Evolutionary conservation across 2,888 invertebrate genomes (phyloP).

Genomic region (Shargacucullia verbasci): DNA sequence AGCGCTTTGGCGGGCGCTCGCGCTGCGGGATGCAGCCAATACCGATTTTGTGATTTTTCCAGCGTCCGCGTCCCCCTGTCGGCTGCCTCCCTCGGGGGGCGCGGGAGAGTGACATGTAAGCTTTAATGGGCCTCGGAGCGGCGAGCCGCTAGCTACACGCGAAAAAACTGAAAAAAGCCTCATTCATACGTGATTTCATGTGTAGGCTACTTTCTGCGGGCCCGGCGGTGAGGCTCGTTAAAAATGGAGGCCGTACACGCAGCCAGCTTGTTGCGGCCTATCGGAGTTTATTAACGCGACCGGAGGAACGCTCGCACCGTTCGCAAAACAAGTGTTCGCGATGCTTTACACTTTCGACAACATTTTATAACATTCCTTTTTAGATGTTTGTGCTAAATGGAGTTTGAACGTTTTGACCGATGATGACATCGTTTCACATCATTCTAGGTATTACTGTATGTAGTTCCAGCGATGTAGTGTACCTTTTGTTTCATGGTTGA

Average conservation of each 20-base stretch:
- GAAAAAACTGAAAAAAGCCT: constrained; percentile 87
- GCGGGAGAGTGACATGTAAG: constrained; percentile 86
- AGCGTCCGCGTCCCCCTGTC: constrained; percentile 54
- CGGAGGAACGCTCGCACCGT: constrained; percentile 70
- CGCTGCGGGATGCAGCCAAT: constrained; percentile 84
- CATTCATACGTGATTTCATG: constrained; percentile 89
- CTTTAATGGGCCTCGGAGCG: constrained; percentile 86
- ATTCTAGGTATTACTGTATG: not conserved
- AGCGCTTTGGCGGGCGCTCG: constrained; percentile 75
- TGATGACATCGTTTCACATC: not conserved
- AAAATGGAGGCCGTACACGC: constrained; percentile 85
- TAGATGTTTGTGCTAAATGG: not conserved
- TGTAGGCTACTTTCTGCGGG: constrained; percentile 88
- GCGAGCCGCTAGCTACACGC: constrained; percentile 83
- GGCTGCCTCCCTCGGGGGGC: constrained; percentile 58
- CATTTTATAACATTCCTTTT: constrained; percentile 38
- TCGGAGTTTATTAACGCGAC: constrained; percentile 84
- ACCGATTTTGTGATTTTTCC: constrained; percentile 87
- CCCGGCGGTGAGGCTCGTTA: constrained; percentile 85
- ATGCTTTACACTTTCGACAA: constrained; percentile 51
- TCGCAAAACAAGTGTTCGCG: constrained; percentile 73
- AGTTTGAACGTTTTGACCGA: no score
- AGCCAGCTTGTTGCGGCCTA: constrained; percentile 84
- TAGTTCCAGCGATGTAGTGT: not conserved
- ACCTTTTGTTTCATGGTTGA: not conserved